A percentile compares a stretch with the other conserved stretches of the same genome.
Conservation (phyloP, 2,797 vertebrate genomes). For the Oryzias dopingdopingensis region DNA sequence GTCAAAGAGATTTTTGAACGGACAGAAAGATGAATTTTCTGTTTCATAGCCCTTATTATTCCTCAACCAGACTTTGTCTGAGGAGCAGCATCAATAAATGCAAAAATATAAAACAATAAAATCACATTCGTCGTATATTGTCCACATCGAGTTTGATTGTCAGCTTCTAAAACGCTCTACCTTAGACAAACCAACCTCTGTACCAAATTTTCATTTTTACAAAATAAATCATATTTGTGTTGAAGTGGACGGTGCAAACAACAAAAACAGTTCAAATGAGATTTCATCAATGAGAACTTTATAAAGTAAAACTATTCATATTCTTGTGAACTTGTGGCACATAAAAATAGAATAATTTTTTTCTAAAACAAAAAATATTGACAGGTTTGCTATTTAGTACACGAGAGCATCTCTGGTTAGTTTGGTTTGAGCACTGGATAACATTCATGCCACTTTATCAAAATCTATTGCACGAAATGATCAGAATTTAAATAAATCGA, state of each 20-base stretch:
- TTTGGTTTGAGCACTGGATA: conserved; percentile 69
- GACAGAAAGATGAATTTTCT: conserved; percentile 45
- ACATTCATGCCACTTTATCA: conserved; percentile 57
- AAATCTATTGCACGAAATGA: conserved; percentile 60
- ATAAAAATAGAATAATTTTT: conserved; percentile 47
- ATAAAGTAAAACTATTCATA: conserved; percentile 39
- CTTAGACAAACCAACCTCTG: conserved; percentile 39
- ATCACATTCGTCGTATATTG: conserved; percentile 68
- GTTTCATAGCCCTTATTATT: conserved; percentile 77
- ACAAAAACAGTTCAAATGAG: conserved; percentile 23
- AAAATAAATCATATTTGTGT: conserved; percentile 46
- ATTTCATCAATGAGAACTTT: conserved; percentile 23
- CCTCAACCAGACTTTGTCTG: conserved; percentile 66
- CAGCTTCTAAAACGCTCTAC: conserved; percentile 53
- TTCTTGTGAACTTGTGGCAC: conserved; percentile 49
- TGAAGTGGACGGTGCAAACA: conserved; percentile 48
- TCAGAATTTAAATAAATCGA: conserved; percentile 27
- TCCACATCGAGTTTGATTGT: conserved; percentile 75
- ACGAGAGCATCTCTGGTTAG: conserved; percentile 44
- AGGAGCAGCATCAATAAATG: conserved; percentile 73
- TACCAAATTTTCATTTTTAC: conserved; percentile 18
- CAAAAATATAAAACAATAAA: conserved; percentile 50
- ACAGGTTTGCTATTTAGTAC: conserved; percentile 37
- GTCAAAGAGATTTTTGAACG: conserved; percentile 39
- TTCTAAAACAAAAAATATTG: conserved; percentile 26